Evolutionary conservation across 2,113 vertebrate genomes (phyloP), one percentile per base, ranked within the genome.

Genomic region (Microcebus ravelobensis): DNA sequence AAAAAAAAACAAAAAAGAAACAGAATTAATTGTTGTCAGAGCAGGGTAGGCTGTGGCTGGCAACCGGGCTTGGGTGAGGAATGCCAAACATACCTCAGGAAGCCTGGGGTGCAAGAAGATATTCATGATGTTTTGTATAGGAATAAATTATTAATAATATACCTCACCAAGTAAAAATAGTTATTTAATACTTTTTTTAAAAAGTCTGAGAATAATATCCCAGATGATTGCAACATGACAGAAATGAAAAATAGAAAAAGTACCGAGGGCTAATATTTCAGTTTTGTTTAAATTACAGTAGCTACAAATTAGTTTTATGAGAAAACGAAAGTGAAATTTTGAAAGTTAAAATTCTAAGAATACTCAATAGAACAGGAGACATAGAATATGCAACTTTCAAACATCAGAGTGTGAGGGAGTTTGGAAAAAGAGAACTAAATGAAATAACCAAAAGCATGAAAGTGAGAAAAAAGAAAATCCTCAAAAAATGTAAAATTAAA

Each of bases 61-160:
- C 27, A 6, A 21, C 14, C 34, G 1, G 13, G 10, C 3, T 1
- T 7, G 2, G 9, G 15, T 13, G 12, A 5, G 15, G 12, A 48
- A 65, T 48, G 9, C 7, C 0, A 36, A 1, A 31, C 13, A 1
- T 18, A 63, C 18, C 25, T 3, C 10, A 73, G 14, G 15, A 48
- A 80, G 27, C 71, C 23, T 63, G 17, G 25, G 21, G 29, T 84
- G 34, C 23, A 70, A 76, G 59, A 39, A 88, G 8, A 20, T 50
- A 81, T 29, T 65, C 67, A 42, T 34, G 7, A 86, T 45, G 11
- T 18, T 45, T 31, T 27, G 13, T 10, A 10, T 36, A 77, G 27
- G 50, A 90, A 25, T 29, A 68, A 82, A 36, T 73, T 29, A 48
- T 63, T 63, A 20, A 50, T 42, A n/a, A 74, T 39, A 42, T 31